Evolutionary conservation across 2,797 vertebrate genomes (phyloP).

Genomic region (Furcifer pardalis): DNA sequence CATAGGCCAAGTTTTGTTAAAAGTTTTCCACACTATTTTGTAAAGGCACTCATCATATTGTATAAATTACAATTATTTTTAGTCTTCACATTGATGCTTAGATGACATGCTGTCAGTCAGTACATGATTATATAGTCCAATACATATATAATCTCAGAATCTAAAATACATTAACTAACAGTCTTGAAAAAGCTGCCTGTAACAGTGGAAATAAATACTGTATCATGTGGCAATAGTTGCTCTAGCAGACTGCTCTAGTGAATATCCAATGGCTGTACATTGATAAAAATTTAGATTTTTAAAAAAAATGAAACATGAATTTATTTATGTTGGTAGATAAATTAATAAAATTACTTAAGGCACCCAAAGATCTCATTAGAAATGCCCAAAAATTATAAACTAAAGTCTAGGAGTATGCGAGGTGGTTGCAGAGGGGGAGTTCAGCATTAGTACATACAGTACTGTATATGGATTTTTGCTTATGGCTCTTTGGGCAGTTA

Average conservation of each 20-base stretch:
- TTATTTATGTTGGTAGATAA: background rate
- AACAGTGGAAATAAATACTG: background rate
- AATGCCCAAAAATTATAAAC: background rate
- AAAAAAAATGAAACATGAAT: no score
- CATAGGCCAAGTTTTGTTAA: background rate
- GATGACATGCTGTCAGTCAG: background rate
- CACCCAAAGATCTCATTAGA: background rate
- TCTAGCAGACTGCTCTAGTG: background rate
- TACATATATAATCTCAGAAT: background rate
- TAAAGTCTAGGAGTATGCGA: background rate
- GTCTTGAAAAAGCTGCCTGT: background rate
- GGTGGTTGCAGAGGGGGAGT: no score
- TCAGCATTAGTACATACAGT: background rate
- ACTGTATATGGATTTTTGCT: background rate
- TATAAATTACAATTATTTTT: background rate
- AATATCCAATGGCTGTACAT: background rate
- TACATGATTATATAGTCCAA: background rate
- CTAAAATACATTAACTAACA: background rate
- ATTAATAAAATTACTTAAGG: background rate
- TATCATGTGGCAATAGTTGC: background rate
- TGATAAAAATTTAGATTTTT: slow-evolving; percentile 2
- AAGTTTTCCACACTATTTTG: background rate
- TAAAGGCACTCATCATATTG: background rate
- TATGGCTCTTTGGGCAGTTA: background rate
- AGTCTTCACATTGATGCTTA: background rate